phyloP scores from a whole-genome alignment of 2,797 vertebrate species.

The Ataeniobius toweri region DNA sequence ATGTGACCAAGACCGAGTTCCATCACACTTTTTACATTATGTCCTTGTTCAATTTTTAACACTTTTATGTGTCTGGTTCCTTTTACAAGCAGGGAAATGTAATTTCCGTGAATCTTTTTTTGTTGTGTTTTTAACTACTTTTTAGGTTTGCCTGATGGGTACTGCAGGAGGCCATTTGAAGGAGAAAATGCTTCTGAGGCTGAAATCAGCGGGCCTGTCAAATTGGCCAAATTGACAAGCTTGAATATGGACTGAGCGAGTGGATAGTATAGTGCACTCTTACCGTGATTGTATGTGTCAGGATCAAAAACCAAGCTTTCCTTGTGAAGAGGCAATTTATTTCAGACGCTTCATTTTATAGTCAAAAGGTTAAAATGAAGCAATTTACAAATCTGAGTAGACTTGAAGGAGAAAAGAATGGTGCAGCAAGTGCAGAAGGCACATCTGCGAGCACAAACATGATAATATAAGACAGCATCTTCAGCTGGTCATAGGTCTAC shows the following conservation, averaged over 20 bases:
- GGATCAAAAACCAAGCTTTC: conserved; percentile 57
- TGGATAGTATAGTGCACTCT: conserved; percentile 50
- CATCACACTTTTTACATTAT: conserved; percentile 30
- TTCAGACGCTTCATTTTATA: conserved; percentile 60
- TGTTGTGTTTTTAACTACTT: conserved; percentile 30
- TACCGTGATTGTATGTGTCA: conserved; percentile 67
- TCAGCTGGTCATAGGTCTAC: conserved; percentile 4
- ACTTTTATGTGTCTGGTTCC: conserved; percentile 33
- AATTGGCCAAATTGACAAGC: conserved; percentile 62
- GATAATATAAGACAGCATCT: conserved; percentile 19
- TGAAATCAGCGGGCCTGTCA: conserved; percentile 69
- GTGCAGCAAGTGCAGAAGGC: conserved; percentile 15
- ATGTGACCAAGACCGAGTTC: conserved; percentile 16
- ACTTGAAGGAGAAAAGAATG: conserved; percentile 4
- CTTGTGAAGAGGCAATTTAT: conserved; percentile 51
- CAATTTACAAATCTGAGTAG: conserved; percentile 42
- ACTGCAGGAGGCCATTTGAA: conserved; percentile 42
- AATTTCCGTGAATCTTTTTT: conserved; percentile 27
- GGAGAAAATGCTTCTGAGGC: conserved; percentile 34
- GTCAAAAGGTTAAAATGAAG: conserved; percentile 63
- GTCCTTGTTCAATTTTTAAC: conserved; percentile 46
- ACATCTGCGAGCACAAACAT: conserved; percentile 14
- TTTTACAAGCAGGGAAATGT: conserved; percentile 21
- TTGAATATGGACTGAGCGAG: conserved; percentile 51
- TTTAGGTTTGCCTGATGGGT: conserved; percentile 42